These are phyloP conservation scores for Ernsta delagoae DNA, from an alignment of 2,888 invertebrate species.

Conservation along the genomic window DNA sequence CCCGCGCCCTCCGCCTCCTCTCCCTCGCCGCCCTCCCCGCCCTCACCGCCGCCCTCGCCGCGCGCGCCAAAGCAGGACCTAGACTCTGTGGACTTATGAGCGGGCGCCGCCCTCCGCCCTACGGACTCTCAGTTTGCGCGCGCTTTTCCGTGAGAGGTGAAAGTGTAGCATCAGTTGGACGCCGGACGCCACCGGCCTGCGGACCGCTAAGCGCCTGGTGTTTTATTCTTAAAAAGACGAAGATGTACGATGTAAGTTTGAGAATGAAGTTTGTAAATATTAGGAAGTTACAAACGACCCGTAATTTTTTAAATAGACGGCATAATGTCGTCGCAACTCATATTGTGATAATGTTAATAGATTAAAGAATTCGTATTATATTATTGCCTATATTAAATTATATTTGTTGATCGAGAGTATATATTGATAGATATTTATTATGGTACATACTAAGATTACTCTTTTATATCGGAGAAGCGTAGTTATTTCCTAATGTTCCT, in stretches of 20 bases:
- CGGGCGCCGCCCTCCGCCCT: slow-evolving; percentile 16
- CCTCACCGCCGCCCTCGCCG: slow-evolving; percentile 62
- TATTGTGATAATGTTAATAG: slow-evolving; percentile 76
- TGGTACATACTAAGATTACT: slow-evolving; percentile 67
- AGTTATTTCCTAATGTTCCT: slow-evolving; percentile 57
- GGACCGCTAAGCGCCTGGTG: slow-evolving; percentile 39
- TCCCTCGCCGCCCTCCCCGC: slow-evolving; percentile 80
- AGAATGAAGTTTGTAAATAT: slow-evolving; percentile 56
- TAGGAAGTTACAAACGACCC: slow-evolving; percentile 55
- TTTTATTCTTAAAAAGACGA: slow-evolving; percentile 51
- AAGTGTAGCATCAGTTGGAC: too few species aligned
- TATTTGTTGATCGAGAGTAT: slow-evolving; percentile 79
- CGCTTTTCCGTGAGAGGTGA: too few species aligned
- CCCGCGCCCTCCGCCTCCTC: slow-evolving; percentile 42
- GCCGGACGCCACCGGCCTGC: too few species aligned
- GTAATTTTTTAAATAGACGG: slow-evolving; percentile 61
- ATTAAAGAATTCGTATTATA: slow-evolving; percentile 69
- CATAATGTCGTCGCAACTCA: slow-evolving; percentile 68
- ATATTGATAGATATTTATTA: slow-evolving; percentile 80
- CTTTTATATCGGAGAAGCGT: slow-evolving; percentile 63
- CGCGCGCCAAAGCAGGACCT: slow-evolving; percentile 90
- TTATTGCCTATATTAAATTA: slow-evolving; percentile 63
- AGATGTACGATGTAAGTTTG: slow-evolving; percentile 53
- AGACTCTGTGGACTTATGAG: slow-evolving; percentile 89
- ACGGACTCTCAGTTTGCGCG: too few species aligned